phyloP scores from a whole-genome alignment of 2,888 invertebrate species.

The Rugalucina vietnamica region DNA sequence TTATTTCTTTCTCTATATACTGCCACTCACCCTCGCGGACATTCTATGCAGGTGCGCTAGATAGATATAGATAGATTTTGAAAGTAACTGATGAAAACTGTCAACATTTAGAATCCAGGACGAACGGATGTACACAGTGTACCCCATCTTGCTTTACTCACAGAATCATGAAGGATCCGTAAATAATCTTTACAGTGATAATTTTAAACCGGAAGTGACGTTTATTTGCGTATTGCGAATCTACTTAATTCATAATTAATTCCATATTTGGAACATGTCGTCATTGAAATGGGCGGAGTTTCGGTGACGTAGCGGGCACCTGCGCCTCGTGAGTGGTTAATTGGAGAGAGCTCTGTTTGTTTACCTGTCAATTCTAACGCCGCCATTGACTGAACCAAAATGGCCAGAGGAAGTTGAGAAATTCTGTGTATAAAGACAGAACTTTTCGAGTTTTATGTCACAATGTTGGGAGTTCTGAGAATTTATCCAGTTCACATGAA shows the following conservation, averaged over 20 bases:
- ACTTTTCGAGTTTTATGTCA: neutral
- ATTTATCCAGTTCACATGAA: neutral
- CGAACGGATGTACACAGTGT: no score
- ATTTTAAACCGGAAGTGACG: constrained; percentile 55
- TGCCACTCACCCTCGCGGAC: no score
- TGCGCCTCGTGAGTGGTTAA: constrained; percentile 46
- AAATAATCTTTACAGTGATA: neutral
- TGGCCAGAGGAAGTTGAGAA: constrained; percentile 61
- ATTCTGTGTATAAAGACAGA: neutral
- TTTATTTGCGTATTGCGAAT: constrained; percentile 28
- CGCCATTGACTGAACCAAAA: constrained; percentile 58
- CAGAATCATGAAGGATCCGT: constrained; percentile 5
- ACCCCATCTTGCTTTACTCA: no score
- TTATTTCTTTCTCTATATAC: no score
- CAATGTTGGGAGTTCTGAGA: neutral
- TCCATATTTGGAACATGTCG: constrained; percentile 62
- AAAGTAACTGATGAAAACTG: no score
- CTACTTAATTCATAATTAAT: constrained; percentile 63
- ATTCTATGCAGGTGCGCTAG: no score
- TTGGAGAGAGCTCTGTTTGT: constrained; percentile 55
- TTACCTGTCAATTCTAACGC: constrained; percentile 67
- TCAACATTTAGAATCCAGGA: no score
- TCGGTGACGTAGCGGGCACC: neutral
- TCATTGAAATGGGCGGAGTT: constrained; percentile 60
- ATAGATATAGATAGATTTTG: no score